Conservation (phyloP, 2,888 invertebrate species). For the Aleiodes alternator region DNA sequence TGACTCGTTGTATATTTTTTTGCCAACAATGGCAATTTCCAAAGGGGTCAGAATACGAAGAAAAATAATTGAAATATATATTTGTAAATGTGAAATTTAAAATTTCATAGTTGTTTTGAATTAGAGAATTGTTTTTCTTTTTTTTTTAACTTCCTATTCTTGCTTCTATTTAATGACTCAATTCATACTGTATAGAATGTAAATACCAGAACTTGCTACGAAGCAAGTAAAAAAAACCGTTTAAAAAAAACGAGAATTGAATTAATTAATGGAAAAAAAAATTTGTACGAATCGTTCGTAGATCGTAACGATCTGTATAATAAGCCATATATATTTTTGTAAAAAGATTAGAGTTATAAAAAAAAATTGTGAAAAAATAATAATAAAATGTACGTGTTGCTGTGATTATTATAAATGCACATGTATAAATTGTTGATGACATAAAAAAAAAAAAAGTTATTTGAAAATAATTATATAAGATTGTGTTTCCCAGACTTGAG, state of each 20-base stretch:
- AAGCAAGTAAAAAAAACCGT: neutral
- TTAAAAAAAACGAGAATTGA: neutral
- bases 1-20: constrained; percentile 16
- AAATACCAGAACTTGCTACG: constrained; percentile 9
- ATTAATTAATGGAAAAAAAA: neutral
- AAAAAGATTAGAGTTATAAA: neutral
- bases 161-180: constrained; percentile 11
- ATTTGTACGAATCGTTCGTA: constrained; percentile 13
- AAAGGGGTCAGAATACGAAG: constrained; percentile 21
- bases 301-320: constrained; percentile 12
- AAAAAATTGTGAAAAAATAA: neutral
- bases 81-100: too few relatives aligned
- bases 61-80: too few relatives aligned
- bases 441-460: constrained; percentile 5
- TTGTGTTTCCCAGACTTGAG: constrained; percentile 21
- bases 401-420: constrained; percentile 28
- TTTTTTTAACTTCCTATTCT: constrained; percentile 9
- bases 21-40: constrained; percentile 21
- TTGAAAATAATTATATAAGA: constrained; percentile 21
- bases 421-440: constrained; percentile 28
- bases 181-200: constrained; percentile 20
- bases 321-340: constrained; percentile 26
- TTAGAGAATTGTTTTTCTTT: neutral
- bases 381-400: constrained; percentile 20
- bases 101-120: too few relatives aligned